Conservation (phyloP, 1,140 invertebrate genomes). For the Pentalonia nigronervosa region DNA sequence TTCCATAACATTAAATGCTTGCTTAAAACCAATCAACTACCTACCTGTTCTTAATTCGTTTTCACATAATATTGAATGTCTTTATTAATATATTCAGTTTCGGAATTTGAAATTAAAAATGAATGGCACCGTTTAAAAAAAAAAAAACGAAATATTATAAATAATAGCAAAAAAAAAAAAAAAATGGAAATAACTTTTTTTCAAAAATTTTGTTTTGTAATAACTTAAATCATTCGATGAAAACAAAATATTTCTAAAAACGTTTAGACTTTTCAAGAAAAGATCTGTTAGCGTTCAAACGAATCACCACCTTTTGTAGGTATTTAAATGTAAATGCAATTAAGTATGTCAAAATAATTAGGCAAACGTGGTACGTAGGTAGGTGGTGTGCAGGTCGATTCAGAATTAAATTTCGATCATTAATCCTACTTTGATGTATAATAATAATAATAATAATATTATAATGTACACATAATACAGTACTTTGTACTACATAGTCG, state of each 20-base stretch:
- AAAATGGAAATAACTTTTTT: not conserved
- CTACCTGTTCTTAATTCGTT: not conserved
- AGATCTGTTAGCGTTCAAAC: not conserved
- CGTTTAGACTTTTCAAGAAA: not conserved
- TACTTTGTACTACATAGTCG: too few species aligned
- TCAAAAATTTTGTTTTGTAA: not conserved
- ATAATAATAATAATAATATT: not conserved
- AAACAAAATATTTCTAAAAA: not conserved
- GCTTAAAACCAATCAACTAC: not conserved
- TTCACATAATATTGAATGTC: not conserved
- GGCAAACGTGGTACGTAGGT: not conserved
- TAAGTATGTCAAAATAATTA: not conserved
- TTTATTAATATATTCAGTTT: not conserved
- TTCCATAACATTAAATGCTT: not conserved
- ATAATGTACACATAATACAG: not conserved
- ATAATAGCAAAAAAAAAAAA: not conserved
- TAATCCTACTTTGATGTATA: not conserved
- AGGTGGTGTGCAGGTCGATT: not conserved
- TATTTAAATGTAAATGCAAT: not conserved
- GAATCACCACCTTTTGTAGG: not conserved
- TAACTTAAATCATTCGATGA: not conserved
- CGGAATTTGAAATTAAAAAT: not conserved
- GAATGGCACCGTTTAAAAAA: not conserved
- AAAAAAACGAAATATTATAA: not conserved
- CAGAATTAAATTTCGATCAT: conserved; percentile 4